A percentile compares a stretch with the other conserved stretches of the same genome.
Evolutionary conservation across 2,113 vertebrate genomes (phyloP).

Genomic region (Poecile atricapillus): DNA sequence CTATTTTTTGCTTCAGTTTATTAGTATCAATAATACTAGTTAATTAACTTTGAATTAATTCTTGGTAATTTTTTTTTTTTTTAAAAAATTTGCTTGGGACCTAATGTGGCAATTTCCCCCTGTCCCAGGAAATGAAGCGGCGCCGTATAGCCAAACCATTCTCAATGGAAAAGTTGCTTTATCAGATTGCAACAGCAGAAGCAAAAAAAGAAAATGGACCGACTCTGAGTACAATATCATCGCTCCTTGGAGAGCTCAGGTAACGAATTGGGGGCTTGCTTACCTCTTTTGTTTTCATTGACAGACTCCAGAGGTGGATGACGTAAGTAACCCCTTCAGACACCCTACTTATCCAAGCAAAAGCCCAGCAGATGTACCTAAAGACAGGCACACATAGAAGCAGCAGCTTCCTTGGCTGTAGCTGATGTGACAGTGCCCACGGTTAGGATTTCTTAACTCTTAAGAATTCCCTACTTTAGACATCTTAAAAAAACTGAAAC

Average conservation of each 20-base stretch:
- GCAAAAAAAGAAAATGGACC: conserved; percentile 95
- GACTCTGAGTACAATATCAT: conserved; percentile 91
- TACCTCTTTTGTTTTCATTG: neutral
- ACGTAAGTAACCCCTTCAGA: neutral
- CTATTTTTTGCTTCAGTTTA: neutral
- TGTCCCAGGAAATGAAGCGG: conserved; percentile 91
- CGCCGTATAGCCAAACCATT: conserved; percentile 96
- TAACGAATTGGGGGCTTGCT: conserved; percentile 40
- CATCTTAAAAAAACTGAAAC: neutral
- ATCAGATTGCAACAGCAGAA: conserved; percentile 96
- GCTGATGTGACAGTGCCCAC: neutral
- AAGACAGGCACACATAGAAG: neutral
- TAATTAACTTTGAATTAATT: neutral
- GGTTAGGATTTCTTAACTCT: neutral
- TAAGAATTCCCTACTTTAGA: neutral
- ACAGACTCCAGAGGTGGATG: neutral
- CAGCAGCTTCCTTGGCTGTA: neutral
- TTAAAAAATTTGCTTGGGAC: neutral
- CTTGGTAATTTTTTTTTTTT: neutral
- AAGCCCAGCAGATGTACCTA: neutral
- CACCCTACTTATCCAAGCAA: neutral
- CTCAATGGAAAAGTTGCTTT: conserved; percentile 99
- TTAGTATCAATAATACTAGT: neutral
- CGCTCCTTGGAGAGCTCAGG: conserved; percentile 98
- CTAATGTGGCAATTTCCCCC: neutral